phyloP scores from a whole-genome alignment of 2,797 vertebrate genomes.

The Heterohyrax brucei region DNA sequence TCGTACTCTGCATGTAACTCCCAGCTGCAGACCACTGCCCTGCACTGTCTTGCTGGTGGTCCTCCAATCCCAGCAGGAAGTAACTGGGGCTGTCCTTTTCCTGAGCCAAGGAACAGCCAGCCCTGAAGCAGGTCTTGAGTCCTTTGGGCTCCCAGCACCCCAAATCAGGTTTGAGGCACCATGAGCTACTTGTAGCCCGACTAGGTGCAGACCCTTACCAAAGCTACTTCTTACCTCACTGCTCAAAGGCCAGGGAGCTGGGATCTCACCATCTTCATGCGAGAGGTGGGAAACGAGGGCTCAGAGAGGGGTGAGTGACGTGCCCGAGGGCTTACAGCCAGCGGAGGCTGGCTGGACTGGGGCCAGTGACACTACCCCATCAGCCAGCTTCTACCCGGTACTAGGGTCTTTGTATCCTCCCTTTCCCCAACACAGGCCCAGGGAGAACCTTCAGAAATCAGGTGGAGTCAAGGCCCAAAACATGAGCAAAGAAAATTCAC shows the following conservation, averaged over 20 bases:
- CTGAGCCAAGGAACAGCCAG: no score
- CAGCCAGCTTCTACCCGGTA: background rate
- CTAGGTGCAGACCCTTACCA: background rate
- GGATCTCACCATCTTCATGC: background rate
- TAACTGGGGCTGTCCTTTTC: no score
- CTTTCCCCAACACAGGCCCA: background rate
- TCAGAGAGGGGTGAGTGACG: background rate
- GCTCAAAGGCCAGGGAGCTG: background rate
- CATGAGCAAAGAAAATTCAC: background rate
- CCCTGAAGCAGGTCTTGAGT: no score
- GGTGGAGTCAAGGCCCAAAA: background rate
- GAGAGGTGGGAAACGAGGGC: no score
- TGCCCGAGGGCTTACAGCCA: no score
- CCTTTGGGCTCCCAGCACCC: no score
- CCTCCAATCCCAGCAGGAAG: no score
- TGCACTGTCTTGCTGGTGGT: no score
- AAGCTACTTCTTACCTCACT: background rate
- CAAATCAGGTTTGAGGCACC: no score
- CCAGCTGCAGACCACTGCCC: no score
- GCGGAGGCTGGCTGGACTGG: background rate
- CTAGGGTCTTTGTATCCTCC: background rate
- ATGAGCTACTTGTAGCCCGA: background rate
- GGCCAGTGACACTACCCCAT: no score
- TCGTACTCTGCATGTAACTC: no score
- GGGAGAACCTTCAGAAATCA: background rate